Evolutionary conservation across 30 jellyfish, hydroid and myxozoan species (phyloP).

Genomic region (Pseudorhiza aurosa): DNA sequence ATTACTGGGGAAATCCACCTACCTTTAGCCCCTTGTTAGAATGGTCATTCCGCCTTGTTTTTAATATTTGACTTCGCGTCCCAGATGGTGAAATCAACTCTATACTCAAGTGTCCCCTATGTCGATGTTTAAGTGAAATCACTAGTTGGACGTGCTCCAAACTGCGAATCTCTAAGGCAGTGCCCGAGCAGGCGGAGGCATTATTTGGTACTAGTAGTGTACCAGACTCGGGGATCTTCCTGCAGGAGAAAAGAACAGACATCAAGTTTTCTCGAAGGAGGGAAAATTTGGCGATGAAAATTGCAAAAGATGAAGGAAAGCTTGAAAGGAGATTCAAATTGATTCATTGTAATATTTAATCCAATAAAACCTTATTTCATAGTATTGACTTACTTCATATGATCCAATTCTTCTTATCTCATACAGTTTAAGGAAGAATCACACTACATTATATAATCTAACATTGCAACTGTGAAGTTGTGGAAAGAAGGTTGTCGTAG

Average conservation of each 20-base stretch:
- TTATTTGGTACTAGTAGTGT: conserved; percentile 78
- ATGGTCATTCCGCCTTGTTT: conserved; percentile 94
- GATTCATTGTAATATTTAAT: too few species aligned
- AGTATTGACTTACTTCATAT: too few species aligned
- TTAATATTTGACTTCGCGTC: conserved; percentile 92
- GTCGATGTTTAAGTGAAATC: conserved; percentile 86
- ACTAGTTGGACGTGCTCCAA: conserved; percentile 97
- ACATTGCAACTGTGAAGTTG: too few species aligned
- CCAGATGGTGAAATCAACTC: conserved; percentile 98
- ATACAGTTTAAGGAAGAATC: too few species aligned
- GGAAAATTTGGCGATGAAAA: too few species aligned
- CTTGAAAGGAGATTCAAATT: too few species aligned
- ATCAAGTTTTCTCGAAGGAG: too few species aligned
- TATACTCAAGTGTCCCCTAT: conserved; percentile 94
- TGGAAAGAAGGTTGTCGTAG: too few species aligned
- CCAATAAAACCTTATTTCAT: too few species aligned
- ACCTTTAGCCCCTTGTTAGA: conserved; percentile 96
- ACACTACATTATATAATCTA: too few species aligned
- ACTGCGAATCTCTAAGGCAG: conserved; percentile 69
- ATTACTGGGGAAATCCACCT: background rate
- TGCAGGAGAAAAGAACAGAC: background rate
- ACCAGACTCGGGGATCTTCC: conserved; percentile 91
- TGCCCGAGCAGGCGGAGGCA: conserved; percentile 82
- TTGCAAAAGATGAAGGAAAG: too few species aligned
- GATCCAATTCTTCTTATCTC: too few species aligned